Base-by-base conservation (phyloP, 2,888 invertebrate species). In the Agrotis clavis region DNA sequence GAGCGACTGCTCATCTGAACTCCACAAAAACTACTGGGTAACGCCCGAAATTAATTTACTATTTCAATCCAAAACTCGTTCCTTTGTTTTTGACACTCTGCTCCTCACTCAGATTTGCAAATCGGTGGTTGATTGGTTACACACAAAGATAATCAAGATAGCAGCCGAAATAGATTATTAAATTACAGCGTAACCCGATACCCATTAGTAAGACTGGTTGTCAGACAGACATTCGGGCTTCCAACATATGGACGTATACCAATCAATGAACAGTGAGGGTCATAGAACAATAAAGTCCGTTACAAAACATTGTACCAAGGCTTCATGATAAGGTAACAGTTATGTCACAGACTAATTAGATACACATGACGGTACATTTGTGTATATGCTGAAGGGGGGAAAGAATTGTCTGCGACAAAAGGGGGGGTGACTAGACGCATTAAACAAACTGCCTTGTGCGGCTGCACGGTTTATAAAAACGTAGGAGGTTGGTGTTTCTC, bases 401-500 rank as follows among this genome's bases (percentile, higher is more conserved):
- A 56, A 54, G 63, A 53, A 60, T 69, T 54, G 85, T 80, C 86
- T 84, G 79, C 74, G 60, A 77, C 61, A 62, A 62, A 54, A 54
- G 45, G 30, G 75, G 75, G 74, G 50, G 73, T 67, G 90, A 85
- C 92, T 90, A 92, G 92, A 92, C 92, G 77, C 91, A 90, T 90
- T 86, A 90, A 90, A 81, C 77, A 78, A 82, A 83, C 81, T 76
- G 79, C 64, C 64, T 71, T 54, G 54, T 65, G 73, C 64, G 67
- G 71, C 60, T 74, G 74, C 67, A 2, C 67, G 21, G 63, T 82
- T 78, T 61, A 68, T 48, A 69, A 72, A 82, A 82, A 64, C 45
- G n/a, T 14, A 78, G 68, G 56, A 66, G 63, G 60, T 54, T 30
- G 21, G 53, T 63, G 56, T 68, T 82, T 69, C 65, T 66, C 25